Conservation (phyloP, 1,140 invertebrate species). For the Camponotus floridanus region DNA sequence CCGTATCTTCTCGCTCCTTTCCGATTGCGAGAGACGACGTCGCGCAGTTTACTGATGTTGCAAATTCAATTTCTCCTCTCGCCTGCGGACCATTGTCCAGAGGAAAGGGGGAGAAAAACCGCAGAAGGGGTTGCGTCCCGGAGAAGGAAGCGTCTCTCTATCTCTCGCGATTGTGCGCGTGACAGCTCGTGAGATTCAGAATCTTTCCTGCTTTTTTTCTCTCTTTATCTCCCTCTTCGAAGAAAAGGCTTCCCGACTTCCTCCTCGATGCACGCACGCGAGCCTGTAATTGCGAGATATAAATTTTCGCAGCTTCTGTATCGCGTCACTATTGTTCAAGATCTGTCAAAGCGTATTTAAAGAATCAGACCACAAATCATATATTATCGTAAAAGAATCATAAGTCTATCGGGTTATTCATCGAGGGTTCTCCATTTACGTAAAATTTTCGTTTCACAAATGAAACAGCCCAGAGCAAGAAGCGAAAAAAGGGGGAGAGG, state of each 20-base stretch:
- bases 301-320: not conserved
- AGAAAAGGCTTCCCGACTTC: conserved; percentile 28
- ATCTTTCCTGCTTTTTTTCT: not conserved
- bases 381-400: not conserved
- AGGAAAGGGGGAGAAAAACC: conserved; percentile 11
- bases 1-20: conserved; percentile 51
- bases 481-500: not conserved
- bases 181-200: conserved; percentile 55
- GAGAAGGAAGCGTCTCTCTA: conserved; percentile 57
- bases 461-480: not conserved
- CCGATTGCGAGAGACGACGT: conserved; percentile 46
- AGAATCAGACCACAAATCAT: too few relatives aligned
- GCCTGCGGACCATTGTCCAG: conserved; percentile 37
- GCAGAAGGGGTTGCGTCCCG: conserved; percentile 43
- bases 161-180: conserved; percentile 60
- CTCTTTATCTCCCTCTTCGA: not conserved
- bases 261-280: not conserved
- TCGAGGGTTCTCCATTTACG: not conserved
- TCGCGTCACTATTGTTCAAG: too few relatives aligned
- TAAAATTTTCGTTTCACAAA: conserved; percentile 3
- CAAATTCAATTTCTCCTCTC: conserved; percentile 70
- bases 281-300: conserved; percentile 1
- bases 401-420: not conserved
- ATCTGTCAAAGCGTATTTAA: too few relatives aligned
- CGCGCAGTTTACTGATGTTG: conserved; percentile 73